These are phyloP conservation scores for Aricia artaxerxes DNA, from an alignment of 2,888 invertebrate genomes.

Conservation along the genomic window DNA sequence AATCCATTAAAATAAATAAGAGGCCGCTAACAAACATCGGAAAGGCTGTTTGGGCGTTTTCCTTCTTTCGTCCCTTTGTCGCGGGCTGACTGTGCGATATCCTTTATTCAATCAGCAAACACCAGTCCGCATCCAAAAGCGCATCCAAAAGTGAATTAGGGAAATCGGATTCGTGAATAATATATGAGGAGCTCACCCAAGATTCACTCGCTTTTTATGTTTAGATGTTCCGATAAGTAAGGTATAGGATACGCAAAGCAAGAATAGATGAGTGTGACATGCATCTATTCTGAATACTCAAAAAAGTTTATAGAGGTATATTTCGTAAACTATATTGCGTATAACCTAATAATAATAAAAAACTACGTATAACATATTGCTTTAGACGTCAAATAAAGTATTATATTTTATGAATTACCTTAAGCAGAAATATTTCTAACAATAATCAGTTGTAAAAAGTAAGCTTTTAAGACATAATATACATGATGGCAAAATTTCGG, in stretches of 20 bases:
- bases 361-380: too few species aligned
- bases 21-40: not conserved
- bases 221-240: constrained; percentile 6
- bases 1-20: not conserved
- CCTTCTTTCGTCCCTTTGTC: constrained; percentile 43
- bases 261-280: not conserved
- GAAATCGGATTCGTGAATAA: constrained; percentile 37
- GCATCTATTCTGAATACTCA: too few species aligned
- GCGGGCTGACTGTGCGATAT: constrained; percentile 49
- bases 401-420: too few species aligned
- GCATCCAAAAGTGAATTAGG: constrained; percentile 39
- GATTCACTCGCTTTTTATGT: constrained; percentile 21
- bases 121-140: constrained; percentile 38
- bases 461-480: too few species aligned
- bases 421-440: too few species aligned
- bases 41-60: constrained; percentile 43
- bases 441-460: too few species aligned
- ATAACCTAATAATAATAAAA: too few species aligned
- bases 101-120: constrained; percentile 55
- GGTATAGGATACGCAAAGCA: not conserved
- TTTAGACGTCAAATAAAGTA: too few species aligned
- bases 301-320: too few species aligned
- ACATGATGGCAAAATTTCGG: too few species aligned
- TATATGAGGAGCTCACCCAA: constrained; percentile 31
- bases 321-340: too few species aligned